Conservation (phyloP, 2,113 vertebrate genomes). For the Rhinoptilus africanus region DNA sequence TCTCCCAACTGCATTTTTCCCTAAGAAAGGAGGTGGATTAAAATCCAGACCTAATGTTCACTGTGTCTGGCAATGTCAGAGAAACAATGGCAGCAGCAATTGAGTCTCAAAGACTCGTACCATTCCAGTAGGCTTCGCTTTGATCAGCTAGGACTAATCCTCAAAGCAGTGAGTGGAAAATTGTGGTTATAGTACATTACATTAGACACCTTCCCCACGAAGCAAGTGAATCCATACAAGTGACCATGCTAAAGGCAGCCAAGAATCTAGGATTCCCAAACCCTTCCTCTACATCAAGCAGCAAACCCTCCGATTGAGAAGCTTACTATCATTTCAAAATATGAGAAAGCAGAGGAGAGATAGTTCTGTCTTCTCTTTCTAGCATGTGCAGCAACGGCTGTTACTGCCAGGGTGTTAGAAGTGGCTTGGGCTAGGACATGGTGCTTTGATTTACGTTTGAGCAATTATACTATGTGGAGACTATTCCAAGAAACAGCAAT, state of each 20-base stretch:
- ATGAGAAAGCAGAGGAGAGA: neutral
- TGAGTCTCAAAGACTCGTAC: neutral
- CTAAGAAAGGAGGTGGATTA: slow-evolving; percentile 9
- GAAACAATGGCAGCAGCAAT: neutral
- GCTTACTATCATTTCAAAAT: neutral
- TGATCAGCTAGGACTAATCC: neutral
- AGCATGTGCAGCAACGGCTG: neutral
- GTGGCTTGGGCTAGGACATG: neutral
- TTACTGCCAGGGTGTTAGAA: neutral
- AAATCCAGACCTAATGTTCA: neutral
- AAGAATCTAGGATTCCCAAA: neutral
- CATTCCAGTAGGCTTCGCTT: neutral
- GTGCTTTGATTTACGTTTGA: neutral
- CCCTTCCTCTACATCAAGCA: neutral
- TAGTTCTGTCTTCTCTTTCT: neutral
- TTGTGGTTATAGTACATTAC: neutral
- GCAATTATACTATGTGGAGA: neutral
- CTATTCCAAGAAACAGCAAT: neutral
- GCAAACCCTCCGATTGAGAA: neutral
- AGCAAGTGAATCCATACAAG: neutral
- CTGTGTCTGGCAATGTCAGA: neutral
- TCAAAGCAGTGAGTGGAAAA: neutral
- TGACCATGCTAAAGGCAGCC: neutral
- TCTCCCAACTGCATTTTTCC: neutral
- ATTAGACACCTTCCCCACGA: neutral